A percentile compares a stretch with the other conserved stretches of the same genome.
phyloP scores from a whole-genome alignment of 2,888 invertebrate species.

The Ernsta delagoae region DNA sequence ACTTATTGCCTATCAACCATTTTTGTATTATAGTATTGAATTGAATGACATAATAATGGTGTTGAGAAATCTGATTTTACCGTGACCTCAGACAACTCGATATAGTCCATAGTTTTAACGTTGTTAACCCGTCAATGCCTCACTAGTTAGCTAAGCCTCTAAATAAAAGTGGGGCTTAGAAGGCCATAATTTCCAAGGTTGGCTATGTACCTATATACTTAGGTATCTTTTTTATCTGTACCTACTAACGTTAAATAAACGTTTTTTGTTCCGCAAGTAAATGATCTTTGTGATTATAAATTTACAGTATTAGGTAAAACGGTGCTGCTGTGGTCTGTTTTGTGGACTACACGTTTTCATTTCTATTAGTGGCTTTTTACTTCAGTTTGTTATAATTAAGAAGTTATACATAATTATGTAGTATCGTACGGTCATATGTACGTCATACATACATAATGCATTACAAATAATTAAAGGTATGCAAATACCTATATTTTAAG shows the following conservation, averaged over 20 bases:
- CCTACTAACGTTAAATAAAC: neutral
- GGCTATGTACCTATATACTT: neutral
- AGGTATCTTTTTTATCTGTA: neutral
- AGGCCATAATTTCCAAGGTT: no score
- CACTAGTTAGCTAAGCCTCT: no score
- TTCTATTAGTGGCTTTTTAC: conserved; percentile 11
- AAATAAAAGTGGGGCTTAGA: no score
- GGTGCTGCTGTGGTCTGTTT: neutral
- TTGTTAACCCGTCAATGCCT: no score
- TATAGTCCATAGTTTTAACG: no score
- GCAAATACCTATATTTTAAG: no score
- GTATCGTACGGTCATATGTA: no score
- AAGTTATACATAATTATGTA: neutral
- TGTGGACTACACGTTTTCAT: neutral
- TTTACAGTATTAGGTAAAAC: conserved; percentile 18
- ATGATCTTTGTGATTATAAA: conserved; percentile 16
- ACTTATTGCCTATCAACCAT: no score
- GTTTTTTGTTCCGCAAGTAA: conserved; percentile 25
- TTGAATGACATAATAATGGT: neutral
- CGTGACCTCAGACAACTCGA: no score
- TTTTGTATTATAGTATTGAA: neutral
- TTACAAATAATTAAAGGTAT: no score
- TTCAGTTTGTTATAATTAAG: neutral
- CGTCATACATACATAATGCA: no score
- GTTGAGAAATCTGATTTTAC: no score